A percentile compares a stretch with the other conserved stretches of the same genome.
These are phyloP conservation scores for Motacilla alba DNA, from an alignment of 2,113 vertebrate genomes.

Conservation along the genomic window DNA sequence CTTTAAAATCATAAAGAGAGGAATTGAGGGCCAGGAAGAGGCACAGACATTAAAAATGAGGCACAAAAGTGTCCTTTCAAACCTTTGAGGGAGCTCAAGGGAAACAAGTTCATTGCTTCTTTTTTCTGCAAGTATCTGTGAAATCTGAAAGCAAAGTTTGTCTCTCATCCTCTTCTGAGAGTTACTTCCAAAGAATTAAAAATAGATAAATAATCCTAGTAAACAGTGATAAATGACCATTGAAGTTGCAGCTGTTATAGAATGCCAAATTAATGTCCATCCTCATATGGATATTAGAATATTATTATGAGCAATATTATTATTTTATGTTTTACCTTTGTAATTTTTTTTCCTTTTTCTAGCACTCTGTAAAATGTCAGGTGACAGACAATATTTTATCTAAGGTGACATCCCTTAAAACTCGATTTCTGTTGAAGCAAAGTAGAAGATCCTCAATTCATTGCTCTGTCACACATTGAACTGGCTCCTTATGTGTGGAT, in stretches of 20 bases:
- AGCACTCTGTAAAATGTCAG: neutral
- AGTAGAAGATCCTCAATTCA: neutral
- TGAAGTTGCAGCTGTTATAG: neutral
- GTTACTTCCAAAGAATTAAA: neutral
- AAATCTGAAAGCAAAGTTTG: neutral
- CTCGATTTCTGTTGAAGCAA: neutral
- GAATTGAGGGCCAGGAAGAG: neutral
- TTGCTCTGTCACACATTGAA: neutral
- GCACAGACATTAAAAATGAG: neutral
- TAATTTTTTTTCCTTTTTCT: neutral
- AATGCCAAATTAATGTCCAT: neutral
- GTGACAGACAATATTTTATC: neutral
- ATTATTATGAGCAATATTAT: neutral
- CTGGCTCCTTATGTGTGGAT: neutral
- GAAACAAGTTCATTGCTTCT: neutral
- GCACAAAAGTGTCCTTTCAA: neutral
- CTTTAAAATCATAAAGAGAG: neutral
- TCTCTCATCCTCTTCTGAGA: neutral
- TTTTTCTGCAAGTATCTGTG: neutral
- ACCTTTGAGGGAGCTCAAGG: neutral
- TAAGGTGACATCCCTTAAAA: neutral
- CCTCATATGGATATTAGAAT: neutral
- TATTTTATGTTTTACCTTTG: neutral
- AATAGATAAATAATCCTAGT: neutral
- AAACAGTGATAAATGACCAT: neutral